Evolutionary conservation across 30 jellyfish, hydroid and myxozoan species (phyloP).

Genomic region (Phacellophora camtschatica): DNA sequence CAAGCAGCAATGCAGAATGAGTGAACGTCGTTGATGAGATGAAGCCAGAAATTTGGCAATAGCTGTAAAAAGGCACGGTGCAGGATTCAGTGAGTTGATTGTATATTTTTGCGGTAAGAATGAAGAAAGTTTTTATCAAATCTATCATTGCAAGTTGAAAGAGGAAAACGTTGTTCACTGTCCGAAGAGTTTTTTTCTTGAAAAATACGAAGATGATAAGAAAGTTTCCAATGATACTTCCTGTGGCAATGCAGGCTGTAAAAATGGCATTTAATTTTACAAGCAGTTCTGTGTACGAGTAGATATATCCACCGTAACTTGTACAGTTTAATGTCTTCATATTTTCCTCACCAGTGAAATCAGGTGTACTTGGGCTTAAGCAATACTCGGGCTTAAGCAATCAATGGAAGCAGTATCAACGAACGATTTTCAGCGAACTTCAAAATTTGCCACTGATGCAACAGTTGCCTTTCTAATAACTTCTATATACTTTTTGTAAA

Average conservation of each 20-base stretch:
- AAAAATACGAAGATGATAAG: constrained; percentile 15
- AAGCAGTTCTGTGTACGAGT: too few species aligned
- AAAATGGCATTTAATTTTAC: neutral
- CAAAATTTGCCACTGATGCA: too few species aligned
- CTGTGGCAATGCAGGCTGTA: neutral
- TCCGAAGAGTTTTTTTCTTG: constrained; percentile 10
- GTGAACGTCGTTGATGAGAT: constrained; percentile 50
- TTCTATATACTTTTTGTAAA: too few species aligned
- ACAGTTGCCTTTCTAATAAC: too few species aligned
- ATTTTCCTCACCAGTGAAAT: too few species aligned
- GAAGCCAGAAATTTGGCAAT: constrained; percentile 66
- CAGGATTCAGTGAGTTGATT: neutral
- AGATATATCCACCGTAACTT: too few species aligned
- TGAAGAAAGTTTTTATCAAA: constrained; percentile 9
- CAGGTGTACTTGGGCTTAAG: too few species aligned
- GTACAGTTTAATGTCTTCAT: too few species aligned
- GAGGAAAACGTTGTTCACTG: constrained; percentile 13
- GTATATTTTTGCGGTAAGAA: constrained; percentile 17
- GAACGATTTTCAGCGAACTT: too few species aligned
- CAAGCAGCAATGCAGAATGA: constrained; percentile 63
- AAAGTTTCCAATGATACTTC: constrained; percentile 17
- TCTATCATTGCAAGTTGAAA: constrained; percentile 51
- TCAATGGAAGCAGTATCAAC: too few species aligned
- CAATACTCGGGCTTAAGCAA: too few species aligned
- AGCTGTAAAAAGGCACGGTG: neutral